Evolutionary conservation across 2,797 vertebrate species (phyloP).

Genomic region (Salmo trutta): DNA sequence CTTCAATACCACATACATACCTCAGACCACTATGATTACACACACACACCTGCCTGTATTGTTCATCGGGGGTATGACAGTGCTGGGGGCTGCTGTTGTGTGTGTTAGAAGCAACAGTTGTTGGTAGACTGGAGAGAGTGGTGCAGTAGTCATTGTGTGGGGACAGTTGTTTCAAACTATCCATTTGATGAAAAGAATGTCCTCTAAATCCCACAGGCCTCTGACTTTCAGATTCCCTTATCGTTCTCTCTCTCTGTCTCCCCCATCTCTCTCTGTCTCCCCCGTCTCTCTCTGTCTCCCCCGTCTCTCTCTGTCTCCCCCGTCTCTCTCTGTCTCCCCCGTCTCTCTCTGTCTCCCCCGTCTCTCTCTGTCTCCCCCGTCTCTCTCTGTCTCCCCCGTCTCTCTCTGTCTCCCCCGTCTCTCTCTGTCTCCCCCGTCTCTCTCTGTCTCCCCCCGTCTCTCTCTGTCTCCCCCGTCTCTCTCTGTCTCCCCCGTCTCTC

Average conservation of each 20-base stretch:
- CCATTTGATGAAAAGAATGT: constrained; percentile 44
- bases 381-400: background rate
- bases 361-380: constrained; percentile 3
- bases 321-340: background rate
- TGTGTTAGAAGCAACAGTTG: constrained; percentile 29
- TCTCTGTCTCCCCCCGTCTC: background rate
- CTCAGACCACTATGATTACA: constrained; percentile 36
- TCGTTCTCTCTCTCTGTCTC: background rate
- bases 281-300: background rate
- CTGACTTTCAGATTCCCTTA: constrained; percentile 33
- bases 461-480: constrained; percentile 3
- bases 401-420: background rate
- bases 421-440: background rate
- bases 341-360: background rate
- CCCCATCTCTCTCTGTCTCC: background rate
- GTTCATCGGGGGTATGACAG: background rate
- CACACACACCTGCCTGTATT: background rate
- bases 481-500: background rate
- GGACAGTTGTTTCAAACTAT: constrained; percentile 43
- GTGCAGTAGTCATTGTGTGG: constrained; percentile 51
- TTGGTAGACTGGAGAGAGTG: constrained; percentile 13
- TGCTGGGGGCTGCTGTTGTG: background rate
- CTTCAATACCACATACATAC: background rate
- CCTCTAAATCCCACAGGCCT: constrained; percentile 38
- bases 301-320: constrained; percentile 5